Percentiles rank a stretch among this genome's conserved stretches.
These are phyloP conservation scores for Trididemnum clinides DNA, from an alignment of 23 tunicate species.

Conservation along the genomic window DNA sequence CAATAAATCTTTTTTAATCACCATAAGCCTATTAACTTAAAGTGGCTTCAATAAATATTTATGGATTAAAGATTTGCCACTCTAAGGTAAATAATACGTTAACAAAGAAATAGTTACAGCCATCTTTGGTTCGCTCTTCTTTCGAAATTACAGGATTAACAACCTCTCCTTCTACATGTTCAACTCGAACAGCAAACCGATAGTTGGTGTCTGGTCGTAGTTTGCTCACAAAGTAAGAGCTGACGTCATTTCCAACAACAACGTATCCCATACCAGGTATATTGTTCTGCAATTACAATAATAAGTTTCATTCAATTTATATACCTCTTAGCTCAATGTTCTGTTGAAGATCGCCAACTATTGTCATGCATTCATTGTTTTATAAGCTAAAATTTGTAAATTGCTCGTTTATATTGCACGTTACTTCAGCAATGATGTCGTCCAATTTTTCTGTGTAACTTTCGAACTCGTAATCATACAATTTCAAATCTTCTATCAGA, in stretches of 20 bases:
- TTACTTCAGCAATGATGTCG: conserved; percentile 21
- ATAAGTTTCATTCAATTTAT: neutral
- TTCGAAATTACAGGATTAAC: conserved; percentile 48
- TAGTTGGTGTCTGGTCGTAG: conserved; percentile 61
- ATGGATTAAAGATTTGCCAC: too few relatives aligned
- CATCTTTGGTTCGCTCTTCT: conserved; percentile 44
- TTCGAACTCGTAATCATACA: conserved; percentile 36
- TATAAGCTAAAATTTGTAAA: too few relatives aligned
- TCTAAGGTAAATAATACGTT: too few relatives aligned
- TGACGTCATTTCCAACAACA: conserved; percentile 31
- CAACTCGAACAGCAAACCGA: conserved; percentile 43
- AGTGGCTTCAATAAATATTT: too few relatives aligned
- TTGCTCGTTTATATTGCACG: too few relatives aligned
- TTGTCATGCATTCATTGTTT: too few relatives aligned
- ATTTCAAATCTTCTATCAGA: conserved; percentile 4
- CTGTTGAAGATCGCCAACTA: too few relatives aligned
- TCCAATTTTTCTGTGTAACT: conserved; percentile 56
- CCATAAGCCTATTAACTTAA: too few relatives aligned
- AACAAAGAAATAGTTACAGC: too few relatives aligned
- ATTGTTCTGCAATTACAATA: neutral
- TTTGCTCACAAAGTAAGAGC: conserved; percentile 1
- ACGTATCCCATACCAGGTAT: conserved; percentile 41
- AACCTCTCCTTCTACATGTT: conserved; percentile 19
- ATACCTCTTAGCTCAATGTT: too few relatives aligned
- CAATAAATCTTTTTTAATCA: too few relatives aligned